Evolutionary conservation across 2,888 invertebrate genomes (phyloP).

Genomic region (Microchrysa polita): DNA sequence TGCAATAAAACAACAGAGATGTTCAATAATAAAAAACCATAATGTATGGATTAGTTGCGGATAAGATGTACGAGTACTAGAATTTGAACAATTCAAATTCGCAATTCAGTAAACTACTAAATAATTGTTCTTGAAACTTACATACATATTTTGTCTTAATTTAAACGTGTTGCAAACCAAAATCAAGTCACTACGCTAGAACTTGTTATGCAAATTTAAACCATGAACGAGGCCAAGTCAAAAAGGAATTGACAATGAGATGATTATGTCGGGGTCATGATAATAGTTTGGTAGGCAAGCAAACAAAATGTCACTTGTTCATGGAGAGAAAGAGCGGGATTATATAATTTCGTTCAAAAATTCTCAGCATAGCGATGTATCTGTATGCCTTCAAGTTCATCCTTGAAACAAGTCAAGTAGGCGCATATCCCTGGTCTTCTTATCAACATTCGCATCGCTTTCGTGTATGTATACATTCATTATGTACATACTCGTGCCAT

Average conservation of each 20-base stretch:
- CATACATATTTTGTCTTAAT: too few species aligned
- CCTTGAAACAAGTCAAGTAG: constrained; percentile 41
- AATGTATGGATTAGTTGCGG: too few species aligned
- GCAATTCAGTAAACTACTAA: too few species aligned
- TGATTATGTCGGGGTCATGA: neutral
- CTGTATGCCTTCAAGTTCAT: constrained; percentile 26
- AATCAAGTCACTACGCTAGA: too few species aligned
- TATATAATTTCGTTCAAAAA: neutral
- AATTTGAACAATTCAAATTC: too few species aligned
- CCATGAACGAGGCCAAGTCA: neutral
- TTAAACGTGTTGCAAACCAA: too few species aligned
- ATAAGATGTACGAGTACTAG: too few species aligned
- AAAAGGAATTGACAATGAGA: neutral
- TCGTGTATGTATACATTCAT: neutral
- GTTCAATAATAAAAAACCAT: too few species aligned
- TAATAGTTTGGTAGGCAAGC: constrained; percentile 17
- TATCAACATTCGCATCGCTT: constrained; percentile 11
- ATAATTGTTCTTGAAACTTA: too few species aligned
- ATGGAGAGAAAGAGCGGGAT: neutral
- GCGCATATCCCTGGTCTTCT: constrained; percentile 32
- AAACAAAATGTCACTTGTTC: neutral
- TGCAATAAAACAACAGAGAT: too few species aligned
- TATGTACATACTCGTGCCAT: neutral
- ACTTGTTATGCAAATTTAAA: neutral
- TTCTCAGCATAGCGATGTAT: neutral